Evolutionary conservation across 2,888 invertebrate species (phyloP).

Genomic region (Ferdinandea cuprea): DNA sequence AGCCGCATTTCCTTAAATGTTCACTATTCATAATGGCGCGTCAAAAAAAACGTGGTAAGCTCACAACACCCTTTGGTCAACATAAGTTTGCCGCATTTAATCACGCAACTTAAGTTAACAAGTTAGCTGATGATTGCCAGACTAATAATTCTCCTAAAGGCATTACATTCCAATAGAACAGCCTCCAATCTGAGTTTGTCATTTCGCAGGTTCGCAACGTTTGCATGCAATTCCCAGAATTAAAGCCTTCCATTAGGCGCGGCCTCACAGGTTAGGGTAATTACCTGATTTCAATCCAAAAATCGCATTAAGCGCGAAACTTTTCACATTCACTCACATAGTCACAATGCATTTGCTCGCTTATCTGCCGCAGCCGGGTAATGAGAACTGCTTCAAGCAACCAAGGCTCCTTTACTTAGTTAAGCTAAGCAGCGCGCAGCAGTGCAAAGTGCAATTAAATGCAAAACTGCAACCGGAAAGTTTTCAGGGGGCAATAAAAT

Average conservation of each 20-base stretch:
- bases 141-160: not conserved
- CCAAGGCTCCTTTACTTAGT: constrained; percentile 44
- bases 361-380: constrained; percentile 2
- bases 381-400: constrained; percentile 37
- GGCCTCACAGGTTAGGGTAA: constrained; percentile 5
- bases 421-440: constrained; percentile 22
- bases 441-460: constrained; percentile 70
- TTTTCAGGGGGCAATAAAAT: constrained; percentile 70
- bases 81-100: too few relatives aligned
- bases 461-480: constrained; percentile 72
- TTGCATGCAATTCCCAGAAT: constrained; percentile 3
- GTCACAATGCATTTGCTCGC: not conserved
- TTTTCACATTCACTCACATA: constrained; percentile 42
- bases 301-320: constrained; percentile 48
- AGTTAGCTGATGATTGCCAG: too few relatives aligned
- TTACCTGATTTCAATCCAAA: constrained; percentile 39
- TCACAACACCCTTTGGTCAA: too few relatives aligned
- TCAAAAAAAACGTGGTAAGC: too few relatives aligned
- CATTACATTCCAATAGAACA: constrained; percentile 19
- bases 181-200: not conserved
- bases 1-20: too few relatives aligned
- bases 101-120: too few relatives aligned
- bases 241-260: constrained; percentile 16
- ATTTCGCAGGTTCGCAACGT: constrained; percentile 20
- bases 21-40: too few relatives aligned